These are phyloP conservation scores for Bostrychus sinensis DNA, from an alignment of 2,113 vertebrate genomes.

Conservation along the genomic window DNA sequence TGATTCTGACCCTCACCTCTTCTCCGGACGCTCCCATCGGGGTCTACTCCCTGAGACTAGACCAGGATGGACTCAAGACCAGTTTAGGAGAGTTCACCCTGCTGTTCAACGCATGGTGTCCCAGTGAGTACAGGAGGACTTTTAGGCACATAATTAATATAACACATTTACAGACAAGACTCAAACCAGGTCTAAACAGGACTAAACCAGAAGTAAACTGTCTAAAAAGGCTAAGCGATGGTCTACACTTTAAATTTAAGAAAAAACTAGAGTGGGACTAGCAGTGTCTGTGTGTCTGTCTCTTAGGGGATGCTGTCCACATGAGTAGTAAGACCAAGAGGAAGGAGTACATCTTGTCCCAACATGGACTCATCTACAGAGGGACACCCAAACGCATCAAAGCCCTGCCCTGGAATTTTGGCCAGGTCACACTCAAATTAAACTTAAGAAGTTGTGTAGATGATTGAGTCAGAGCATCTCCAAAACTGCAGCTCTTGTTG, in stretches of 20 bases:
- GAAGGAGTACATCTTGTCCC: conserved; percentile 84
- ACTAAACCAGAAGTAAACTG: too few relatives aligned
- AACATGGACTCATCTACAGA: conserved; percentile 86
- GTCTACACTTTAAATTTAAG: too few relatives aligned
- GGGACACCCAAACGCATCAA: conserved; percentile 78
- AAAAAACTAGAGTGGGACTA: too few relatives aligned
- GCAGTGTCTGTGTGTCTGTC: too few relatives aligned
- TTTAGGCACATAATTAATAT: neutral
- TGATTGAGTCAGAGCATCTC: too few relatives aligned
- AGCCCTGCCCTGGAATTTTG: conserved; percentile 84
- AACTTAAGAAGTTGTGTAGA: too few relatives aligned
- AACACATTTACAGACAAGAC: too few relatives aligned
- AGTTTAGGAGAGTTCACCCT: conserved; percentile 80
- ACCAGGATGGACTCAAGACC: conserved; percentile 78
- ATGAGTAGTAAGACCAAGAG: conserved; percentile 75
- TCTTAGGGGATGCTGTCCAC: conserved; percentile 84
- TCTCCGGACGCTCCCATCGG: conserved; percentile 80
- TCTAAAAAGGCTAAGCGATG: too few relatives aligned
- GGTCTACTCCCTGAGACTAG: conserved; percentile 81
- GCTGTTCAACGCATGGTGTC: conserved; percentile 92
- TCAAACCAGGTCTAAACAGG: too few relatives aligned
- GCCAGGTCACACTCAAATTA: conserved; percentile 82
- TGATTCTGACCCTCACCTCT: conserved; percentile 76
- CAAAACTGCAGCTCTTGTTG: too few relatives aligned
- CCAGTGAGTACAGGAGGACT: conserved; percentile 77